These are phyloP conservation scores for Styela clava DNA, from an alignment of 23 tunicate genomes.

Conservation along the genomic window DNA sequence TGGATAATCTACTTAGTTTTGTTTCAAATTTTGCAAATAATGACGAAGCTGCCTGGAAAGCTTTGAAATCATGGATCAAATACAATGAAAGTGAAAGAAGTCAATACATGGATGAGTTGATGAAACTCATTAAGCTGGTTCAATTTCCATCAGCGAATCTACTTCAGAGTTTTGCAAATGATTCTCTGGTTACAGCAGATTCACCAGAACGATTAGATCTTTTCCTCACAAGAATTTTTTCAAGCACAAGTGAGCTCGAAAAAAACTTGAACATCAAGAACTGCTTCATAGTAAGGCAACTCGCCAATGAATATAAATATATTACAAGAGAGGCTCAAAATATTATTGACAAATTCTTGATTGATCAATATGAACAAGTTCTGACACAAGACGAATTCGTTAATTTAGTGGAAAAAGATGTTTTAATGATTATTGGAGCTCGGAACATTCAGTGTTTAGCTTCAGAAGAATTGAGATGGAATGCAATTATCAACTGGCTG, in stretches of 20 bases:
- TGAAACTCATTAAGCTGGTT: not conserved
- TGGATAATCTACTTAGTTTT: not conserved
- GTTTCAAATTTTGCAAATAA: not conserved
- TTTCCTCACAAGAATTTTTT: not conserved
- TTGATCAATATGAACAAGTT: not conserved
- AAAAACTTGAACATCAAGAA: not conserved
- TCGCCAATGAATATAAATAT: not conserved
- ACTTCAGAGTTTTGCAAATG: not conserved
- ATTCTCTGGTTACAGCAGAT: not conserved
- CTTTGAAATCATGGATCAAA: not conserved
- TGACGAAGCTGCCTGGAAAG: not conserved
- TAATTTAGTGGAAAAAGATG: not conserved
- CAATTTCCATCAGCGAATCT: not conserved
- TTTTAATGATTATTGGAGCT: not conserved
- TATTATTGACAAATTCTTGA: not conserved
- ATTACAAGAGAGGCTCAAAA: not conserved
- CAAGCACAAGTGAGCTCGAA: not conserved
- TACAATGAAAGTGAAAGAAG: not conserved
- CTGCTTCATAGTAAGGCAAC: not conserved
- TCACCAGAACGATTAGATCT: not conserved
- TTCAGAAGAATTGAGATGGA: slow-evolving; percentile 13
- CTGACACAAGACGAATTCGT: not conserved
- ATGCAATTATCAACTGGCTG: slow-evolving; percentile 3
- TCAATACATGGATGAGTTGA: not conserved
- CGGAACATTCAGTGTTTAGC: not conserved